A percentile compares a stretch with the other conserved stretches of the same genome.
phyloP scores from a whole-genome alignment of 2,797 vertebrate genomes.

The Vultur gryphus region DNA sequence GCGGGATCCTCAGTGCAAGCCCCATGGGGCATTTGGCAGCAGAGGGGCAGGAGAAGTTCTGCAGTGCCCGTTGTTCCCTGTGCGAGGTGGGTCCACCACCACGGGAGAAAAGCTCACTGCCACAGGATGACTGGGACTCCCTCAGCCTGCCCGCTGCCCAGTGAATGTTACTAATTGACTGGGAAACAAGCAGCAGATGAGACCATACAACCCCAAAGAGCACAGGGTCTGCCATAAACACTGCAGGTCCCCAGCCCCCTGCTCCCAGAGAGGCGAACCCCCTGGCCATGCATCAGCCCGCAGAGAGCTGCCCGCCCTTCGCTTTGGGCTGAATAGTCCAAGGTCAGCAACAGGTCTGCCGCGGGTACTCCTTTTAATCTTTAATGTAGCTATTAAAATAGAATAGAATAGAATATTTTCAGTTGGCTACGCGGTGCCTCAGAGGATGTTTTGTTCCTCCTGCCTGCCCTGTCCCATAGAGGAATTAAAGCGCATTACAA shows the following conservation, averaged over 20 bases:
- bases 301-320: background rate
- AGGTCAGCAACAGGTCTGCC: background rate
- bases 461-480: background rate
- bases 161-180: background rate
- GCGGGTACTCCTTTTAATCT: accelerated
- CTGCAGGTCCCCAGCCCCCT: background rate
- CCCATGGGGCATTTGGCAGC: background rate
- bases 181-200: background rate
- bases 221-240: background rate
- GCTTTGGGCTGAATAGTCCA: background rate
- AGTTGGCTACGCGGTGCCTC: background rate
- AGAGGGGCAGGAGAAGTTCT: background rate
- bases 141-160: background rate
- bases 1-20: background rate
- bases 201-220: background rate
- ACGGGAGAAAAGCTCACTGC: background rate
- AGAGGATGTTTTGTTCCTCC: background rate
- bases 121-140: accelerated
- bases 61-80: background rate
- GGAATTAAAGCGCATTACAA: background rate
- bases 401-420: background rate
- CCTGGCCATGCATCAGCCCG: accelerated
- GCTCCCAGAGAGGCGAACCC: background rate
- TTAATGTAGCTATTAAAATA: background rate
- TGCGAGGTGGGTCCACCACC: background rate